Conservation (phyloP, 1,140 invertebrate genomes). For the Aphaenogaster floridana region DNA sequence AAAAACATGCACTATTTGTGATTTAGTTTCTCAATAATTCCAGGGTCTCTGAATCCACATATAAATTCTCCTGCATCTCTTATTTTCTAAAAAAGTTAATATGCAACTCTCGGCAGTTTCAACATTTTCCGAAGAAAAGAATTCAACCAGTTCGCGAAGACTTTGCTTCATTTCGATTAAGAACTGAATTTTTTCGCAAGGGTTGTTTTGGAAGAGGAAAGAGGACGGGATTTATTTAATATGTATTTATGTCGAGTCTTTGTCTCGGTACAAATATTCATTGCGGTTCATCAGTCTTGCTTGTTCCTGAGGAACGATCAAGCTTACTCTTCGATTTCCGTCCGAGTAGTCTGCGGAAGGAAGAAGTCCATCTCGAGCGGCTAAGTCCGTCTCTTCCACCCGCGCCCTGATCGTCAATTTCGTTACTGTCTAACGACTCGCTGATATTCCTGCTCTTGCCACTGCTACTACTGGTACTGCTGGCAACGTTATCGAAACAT, state of each 20-base stretch:
- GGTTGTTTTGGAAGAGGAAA: background rate
- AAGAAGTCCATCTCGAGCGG: conserved; percentile 87
- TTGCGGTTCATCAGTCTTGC: conserved; percentile 60
- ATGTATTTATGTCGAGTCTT: conserved; percentile 59
- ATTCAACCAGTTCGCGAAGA: background rate
- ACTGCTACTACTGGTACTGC: conserved; percentile 77
- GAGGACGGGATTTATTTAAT: conserved; percentile 30
- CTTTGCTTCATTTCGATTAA: conserved; percentile 9
- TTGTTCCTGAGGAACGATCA: conserved; percentile 56
- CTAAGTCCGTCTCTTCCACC: conserved; percentile 73
- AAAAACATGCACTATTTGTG: background rate
- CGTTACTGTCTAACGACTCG: conserved; percentile 78
- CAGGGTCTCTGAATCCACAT: conserved; percentile 5
- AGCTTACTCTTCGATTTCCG: conserved; percentile 84
- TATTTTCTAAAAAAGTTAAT: background rate
- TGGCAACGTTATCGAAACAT: conserved; percentile 82
- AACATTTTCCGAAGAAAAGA: background rate
- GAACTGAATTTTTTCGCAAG: background rate
- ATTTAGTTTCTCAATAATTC: background rate
- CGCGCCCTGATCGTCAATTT: conserved; percentile 72
- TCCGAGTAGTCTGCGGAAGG: conserved; percentile 87
- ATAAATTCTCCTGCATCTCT: background rate
- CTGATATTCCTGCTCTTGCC: conserved; percentile 83
- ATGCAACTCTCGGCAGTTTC: background rate
- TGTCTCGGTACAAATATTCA: conserved; percentile 40